A percentile compares a stretch with the other conserved stretches of the same genome.
Conservation (phyloP, 2,113 vertebrate species). For the Prolemur simus region DNA sequence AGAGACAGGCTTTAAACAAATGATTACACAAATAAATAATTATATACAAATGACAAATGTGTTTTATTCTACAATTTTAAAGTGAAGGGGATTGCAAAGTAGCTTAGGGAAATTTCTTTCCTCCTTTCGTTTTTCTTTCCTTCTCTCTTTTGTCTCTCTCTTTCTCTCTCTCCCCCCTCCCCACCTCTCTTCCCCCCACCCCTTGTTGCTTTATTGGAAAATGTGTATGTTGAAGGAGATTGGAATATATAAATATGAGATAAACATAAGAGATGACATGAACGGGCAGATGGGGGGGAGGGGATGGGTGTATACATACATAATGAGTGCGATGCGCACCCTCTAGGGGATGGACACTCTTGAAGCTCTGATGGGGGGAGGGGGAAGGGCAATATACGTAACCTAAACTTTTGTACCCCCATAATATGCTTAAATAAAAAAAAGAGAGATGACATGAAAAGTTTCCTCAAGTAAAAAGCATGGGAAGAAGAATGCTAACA, state of each 20-base stretch:
- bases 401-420: no score
- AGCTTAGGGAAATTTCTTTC: neutral
- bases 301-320: no score
- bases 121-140: fast-evolving
- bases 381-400: no score
- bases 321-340: no score
- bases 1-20: neutral
- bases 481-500: neutral
- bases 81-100: neutral
- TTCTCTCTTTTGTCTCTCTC: neutral
- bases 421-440: no score
- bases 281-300: neutral
- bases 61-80: conserved; percentile 14
- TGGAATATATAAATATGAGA: conserved; percentile 10
- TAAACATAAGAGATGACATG: neutral
- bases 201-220: conserved; percentile 46
- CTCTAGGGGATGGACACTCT: no score
- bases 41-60: neutral
- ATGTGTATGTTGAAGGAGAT: neutral
- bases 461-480: neutral
- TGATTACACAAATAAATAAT: neutral
- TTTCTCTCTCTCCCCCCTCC: fast-evolving
- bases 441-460: neutral
- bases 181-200: neutral
- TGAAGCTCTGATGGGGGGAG: no score